phyloP scores from a whole-genome alignment of 2,888 invertebrate species.

The Drosophila mercatorum region DNA sequence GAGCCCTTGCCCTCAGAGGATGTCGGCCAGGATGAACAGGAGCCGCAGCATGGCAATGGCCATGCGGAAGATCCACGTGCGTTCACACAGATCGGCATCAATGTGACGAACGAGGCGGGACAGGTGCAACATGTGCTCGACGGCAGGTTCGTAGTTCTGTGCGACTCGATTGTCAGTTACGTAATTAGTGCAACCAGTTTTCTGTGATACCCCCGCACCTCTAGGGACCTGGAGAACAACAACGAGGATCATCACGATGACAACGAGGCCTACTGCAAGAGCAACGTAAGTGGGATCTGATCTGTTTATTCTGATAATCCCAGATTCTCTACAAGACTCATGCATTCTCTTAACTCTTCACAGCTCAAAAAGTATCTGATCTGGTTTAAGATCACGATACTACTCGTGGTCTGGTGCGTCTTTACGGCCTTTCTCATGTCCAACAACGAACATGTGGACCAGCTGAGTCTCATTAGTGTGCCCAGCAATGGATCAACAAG shows the following conservation, averaged over 20 bases:
- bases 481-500: constrained; percentile 73
- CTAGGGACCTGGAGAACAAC: constrained; percentile 81
- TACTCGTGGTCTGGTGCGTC: constrained; percentile 88
- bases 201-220: constrained; percentile 71
- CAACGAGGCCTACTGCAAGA: constrained; percentile 68
- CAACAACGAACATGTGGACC: constrained; percentile 88
- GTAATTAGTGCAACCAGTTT: constrained; percentile 81
- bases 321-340: too few species aligned
- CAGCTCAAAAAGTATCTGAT: constrained; percentile 81
- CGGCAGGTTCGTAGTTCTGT: constrained; percentile 80
- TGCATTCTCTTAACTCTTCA: neutral
- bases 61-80: constrained; percentile 51
- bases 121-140: constrained; percentile 80
- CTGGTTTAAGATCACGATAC: constrained; percentile 85
- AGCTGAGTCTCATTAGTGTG: constrained; percentile 88
- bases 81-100: constrained; percentile 83
- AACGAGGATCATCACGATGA: constrained; percentile 83
- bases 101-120: constrained; percentile 84
- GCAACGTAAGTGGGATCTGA: constrained; percentile 51
- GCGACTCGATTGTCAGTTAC: constrained; percentile 68
- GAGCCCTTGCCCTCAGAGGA: constrained; percentile 83
- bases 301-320: too few species aligned
- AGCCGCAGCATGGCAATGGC: constrained; percentile 67
- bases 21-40: constrained; percentile 33
- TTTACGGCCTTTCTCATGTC: constrained; percentile 89